phyloP scores from a whole-genome alignment of 2,888 invertebrate genomes.

The Lithophane leautieri region DNA sequence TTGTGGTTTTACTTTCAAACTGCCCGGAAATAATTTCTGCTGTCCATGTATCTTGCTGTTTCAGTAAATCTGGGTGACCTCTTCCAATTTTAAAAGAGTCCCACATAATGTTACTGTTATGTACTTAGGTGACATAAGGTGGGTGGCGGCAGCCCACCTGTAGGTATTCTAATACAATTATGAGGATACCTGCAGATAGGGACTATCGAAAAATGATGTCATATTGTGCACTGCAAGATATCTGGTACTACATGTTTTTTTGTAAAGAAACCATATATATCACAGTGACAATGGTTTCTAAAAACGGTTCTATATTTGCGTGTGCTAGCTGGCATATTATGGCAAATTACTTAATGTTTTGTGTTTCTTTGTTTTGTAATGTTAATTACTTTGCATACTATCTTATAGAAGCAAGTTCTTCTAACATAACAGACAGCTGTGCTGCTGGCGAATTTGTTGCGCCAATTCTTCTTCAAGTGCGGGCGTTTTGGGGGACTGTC shows the following conservation, averaged over 20 bases:
- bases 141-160: neutral
- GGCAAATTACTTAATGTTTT: neutral
- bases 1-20: neutral
- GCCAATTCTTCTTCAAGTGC: neutral
- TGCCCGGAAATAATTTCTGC: neutral
- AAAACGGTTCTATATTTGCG: neutral
- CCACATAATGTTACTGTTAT: too few species aligned
- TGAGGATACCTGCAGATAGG: neutral
- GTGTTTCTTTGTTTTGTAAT: neutral
- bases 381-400: neutral
- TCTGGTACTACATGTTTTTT: neutral
- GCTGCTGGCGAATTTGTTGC: neutral
- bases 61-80: neutral
- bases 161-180: neutral
- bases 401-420: neutral
- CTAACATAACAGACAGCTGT: neutral
- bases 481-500: neutral
- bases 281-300: neutral
- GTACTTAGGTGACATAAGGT: neutral
- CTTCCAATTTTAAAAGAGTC: neutral
- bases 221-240: neutral
- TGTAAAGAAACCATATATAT: neutral
- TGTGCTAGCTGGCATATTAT: neutral
- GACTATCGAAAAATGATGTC: neutral
- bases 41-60: neutral